Evolutionary conservation across 2,888 invertebrate genomes (phyloP), one percentile per base, ranked within the genome.

Genomic region (Protonemura montana): DNA sequence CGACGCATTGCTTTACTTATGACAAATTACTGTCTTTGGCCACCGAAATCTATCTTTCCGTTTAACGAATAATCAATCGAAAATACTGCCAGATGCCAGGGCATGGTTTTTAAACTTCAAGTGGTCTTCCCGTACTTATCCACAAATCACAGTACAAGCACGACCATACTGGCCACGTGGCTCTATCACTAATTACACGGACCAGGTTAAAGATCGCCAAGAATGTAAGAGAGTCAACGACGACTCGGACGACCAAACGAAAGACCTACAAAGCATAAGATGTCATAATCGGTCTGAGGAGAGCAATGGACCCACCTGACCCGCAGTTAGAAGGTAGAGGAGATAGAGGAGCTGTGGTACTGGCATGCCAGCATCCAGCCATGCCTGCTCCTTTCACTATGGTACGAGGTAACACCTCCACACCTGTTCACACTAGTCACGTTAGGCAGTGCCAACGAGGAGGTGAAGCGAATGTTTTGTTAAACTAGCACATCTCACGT

Each of bases 251-350:
- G 59, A 3, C 59, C 16, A 59, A 16, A 10, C 59, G 59, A 59
- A 59, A 59, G 59, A 59, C 59, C 59, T 59, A 59, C 16, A 59
- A 21, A 59, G 35, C 35, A 35, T 35, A 35, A 35, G 59, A 59
- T 59, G 59, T 59, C 59, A 59, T 59, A 59, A 59, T 59, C 59
- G 59, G 13, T 59, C 59, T 10, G 59, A 59, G 59, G 59, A 59
- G 59, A 59, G 59, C 59, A 59, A 59, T 59, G 59, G 59, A 59
- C 59, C 59, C 59, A 59, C 59, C 59, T 59, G 59, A 59, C 59
- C 59, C 59, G 59, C 59, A 16, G 16, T 10, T 21, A 59, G 13
- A 21, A 21, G 59, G 59, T 21, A 59, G 7, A 21, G 59, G 59
- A 10, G 21, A 10, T 13, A 13, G 41, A 13, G 41, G 6, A 7